These are phyloP conservation scores for Tragelaphus eurycerus DNA, from an alignment of 2,797 vertebrate species.

Conservation along the genomic window DNA sequence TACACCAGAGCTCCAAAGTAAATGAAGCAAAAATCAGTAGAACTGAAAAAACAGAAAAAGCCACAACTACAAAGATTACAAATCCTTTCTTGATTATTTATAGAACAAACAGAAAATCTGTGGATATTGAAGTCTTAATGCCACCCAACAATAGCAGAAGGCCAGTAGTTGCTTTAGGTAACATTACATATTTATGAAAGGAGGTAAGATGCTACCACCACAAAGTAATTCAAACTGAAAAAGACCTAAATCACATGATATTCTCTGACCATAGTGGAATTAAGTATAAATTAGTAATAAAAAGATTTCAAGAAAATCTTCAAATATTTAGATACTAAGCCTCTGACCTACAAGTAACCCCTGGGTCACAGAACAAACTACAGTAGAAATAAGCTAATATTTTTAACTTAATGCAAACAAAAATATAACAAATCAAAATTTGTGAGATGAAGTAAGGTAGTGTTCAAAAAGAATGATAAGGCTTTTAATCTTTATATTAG, in stretches of 20 bases:
- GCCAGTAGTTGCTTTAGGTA: not conserved
- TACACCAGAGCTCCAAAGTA: not conserved
- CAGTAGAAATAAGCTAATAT: not conserved
- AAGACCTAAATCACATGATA: not conserved
- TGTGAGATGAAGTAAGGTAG: not conserved
- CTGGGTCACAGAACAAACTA: not conserved
- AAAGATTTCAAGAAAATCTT: not conserved
- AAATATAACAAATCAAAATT: not conserved
- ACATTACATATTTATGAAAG: not conserved
- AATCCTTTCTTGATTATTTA: not conserved
- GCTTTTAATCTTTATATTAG: not conserved
- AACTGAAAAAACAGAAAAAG: not conserved
- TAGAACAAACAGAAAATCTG: not conserved
- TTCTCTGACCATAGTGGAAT: not conserved
- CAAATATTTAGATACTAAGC: not conserved
- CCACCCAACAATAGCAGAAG: not conserved
- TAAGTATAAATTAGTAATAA: not conserved
- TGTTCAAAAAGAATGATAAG: not conserved
- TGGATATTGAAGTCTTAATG: not conserved
- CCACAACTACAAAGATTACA: not conserved
- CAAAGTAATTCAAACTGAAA: not conserved
- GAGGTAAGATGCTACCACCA: not conserved
- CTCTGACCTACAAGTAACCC: not conserved
- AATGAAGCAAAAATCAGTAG: not conserved
- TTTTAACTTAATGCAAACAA: not conserved